Conservation (phyloP, 2,888 invertebrate species). For the Drosophila algonquin region DNA sequence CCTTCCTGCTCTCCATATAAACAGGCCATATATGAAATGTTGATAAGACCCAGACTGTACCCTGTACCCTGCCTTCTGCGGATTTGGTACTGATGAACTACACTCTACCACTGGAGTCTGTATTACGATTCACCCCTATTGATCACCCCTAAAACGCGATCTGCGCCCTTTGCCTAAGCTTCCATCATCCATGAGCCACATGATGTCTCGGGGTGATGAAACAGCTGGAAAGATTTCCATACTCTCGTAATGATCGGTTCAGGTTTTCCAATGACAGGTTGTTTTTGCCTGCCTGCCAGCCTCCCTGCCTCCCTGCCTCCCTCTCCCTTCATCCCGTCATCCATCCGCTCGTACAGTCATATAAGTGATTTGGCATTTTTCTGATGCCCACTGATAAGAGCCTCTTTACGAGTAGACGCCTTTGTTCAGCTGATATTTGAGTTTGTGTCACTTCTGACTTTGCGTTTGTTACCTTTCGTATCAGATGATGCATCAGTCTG, state of each 20-base stretch:
- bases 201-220: too few relatives aligned
- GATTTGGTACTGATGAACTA: too few relatives aligned
- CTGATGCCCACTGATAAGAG: constrained; percentile 34
- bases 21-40: neutral
- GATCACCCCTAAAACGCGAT: neutral
- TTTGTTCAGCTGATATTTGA: neutral
- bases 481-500: too few relatives aligned
- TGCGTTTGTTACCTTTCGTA: too few relatives aligned
- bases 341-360: constrained; percentile 31
- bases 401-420: too few relatives aligned
- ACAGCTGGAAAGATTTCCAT: neutral
- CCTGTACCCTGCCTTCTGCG: too few relatives aligned
- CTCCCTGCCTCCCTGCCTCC: too few relatives aligned
- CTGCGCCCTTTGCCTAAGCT: neutral
- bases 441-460: too few relatives aligned
- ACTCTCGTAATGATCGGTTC: neutral
- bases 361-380: constrained; percentile 22
- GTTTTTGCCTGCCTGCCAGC: too few relatives aligned
- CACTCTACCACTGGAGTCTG: too few relatives aligned
- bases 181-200: neutral
- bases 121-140: too few relatives aligned
- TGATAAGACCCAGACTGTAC: neutral
- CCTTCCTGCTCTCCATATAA: neutral
- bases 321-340: neutral
- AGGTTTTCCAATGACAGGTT: neutral